These are phyloP conservation scores for Loris lydekkerianus DNA, from an alignment of 2,797 vertebrate genomes.

Conservation along the genomic window DNA sequence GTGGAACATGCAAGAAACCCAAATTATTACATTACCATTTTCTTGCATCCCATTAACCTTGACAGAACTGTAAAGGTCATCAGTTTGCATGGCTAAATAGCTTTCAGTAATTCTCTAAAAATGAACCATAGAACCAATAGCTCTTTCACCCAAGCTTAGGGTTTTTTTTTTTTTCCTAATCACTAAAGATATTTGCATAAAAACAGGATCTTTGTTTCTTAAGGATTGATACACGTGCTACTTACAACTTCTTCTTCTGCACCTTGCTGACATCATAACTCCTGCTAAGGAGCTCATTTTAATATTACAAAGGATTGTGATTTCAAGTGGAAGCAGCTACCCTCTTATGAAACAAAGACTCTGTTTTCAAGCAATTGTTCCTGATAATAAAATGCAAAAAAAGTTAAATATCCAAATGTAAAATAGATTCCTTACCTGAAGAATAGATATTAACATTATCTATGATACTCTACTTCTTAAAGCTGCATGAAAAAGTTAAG, in stretches of 20 bases:
- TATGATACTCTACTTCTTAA: conserved; percentile 13
- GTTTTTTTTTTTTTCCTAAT: conserved; percentile 24
- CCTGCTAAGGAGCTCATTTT: conserved; percentile 57
- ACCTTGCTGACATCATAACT: conserved; percentile 41
- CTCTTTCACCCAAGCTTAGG: background rate
- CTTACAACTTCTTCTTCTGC: background rate
- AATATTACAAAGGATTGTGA: conserved; percentile 53
- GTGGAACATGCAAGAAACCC: conserved; percentile 4
- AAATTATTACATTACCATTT: conserved; percentile 34
- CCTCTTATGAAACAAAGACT: conserved; percentile 37
- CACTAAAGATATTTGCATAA: conserved; percentile 49
- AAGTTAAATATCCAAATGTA: conserved; percentile 49
- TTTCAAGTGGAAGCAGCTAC: conserved; percentile 65
- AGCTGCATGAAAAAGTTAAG: conserved; percentile 25
- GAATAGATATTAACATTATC: background rate
- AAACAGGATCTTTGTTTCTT: conserved; percentile 39
- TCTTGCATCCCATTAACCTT: conserved; percentile 59
- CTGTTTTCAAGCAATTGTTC: conserved; percentile 63
- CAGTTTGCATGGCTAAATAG: background rate
- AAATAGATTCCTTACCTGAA: conserved; percentile 47
- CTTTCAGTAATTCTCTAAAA: conserved; percentile 61
- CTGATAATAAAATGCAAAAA: conserved; percentile 62
- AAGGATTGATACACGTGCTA: background rate
- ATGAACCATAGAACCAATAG: background rate
- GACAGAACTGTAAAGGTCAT: conserved; percentile 46